Percentiles rank a stretch among this genome's conserved stretches.
These are phyloP conservation scores for Xestoiulus laeticollis DNA, from an alignment of 2,888 invertebrate genomes.

Conservation along the genomic window DNA sequence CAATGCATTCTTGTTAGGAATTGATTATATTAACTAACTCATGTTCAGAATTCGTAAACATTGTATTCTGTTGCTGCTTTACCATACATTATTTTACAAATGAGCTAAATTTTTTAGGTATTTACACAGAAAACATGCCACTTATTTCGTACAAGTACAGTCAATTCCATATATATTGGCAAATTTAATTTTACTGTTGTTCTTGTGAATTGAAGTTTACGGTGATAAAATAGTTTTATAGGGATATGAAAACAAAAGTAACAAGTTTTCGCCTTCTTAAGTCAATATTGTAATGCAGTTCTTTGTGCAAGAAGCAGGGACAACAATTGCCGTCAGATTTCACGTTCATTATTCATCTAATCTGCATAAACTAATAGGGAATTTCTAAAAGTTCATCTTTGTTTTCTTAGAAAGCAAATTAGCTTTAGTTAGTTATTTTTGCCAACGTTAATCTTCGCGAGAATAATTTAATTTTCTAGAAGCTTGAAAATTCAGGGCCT, in stretches of 20 bases:
- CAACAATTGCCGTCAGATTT: background rate
- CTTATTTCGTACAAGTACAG: background rate
- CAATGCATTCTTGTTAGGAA: too few relatives aligned
- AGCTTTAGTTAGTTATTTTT: conserved; percentile 21
- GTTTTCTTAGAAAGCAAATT: conserved; percentile 21
- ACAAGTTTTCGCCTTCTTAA: background rate
- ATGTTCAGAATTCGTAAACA: background rate
- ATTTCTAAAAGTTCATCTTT: background rate
- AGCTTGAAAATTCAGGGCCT: background rate
- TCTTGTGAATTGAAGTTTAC: background rate
- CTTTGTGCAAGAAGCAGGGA: background rate
- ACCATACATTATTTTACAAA: background rate
- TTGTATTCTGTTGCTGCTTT: background rate
- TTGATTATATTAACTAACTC: too few relatives aligned
- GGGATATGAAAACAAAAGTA: background rate
- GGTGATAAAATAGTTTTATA: background rate
- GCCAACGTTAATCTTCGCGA: conserved; percentile 27
- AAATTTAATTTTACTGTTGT: background rate
- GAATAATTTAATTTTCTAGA: background rate
- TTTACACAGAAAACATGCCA: background rate
- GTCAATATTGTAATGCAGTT: background rate
- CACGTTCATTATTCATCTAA: background rate
- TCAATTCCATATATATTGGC: background rate
- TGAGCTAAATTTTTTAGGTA: background rate
- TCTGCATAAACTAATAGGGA: background rate